Conservation (phyloP, 2,797 vertebrate genomes). For the Rhadinocentrus ornatus region DNA sequence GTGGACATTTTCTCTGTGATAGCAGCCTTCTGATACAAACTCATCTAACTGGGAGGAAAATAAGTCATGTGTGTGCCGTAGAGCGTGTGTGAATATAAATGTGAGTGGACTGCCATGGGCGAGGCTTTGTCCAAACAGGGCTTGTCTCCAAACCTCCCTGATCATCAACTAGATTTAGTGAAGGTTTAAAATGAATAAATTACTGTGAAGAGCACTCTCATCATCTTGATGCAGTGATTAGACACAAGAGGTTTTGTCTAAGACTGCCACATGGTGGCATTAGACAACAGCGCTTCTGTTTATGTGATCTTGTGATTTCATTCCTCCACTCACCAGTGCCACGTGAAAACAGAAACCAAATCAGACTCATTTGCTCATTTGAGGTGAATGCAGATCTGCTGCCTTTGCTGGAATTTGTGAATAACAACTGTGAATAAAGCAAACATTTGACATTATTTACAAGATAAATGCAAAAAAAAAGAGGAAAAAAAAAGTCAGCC, state of each 20-base stretch:
- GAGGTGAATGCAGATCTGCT: slow-evolving; percentile 14
- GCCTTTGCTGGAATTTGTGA: slow-evolving; percentile 2
- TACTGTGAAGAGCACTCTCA: background rate
- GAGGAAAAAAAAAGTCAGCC: background rate
- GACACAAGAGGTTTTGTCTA: background rate
- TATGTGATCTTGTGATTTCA: slow-evolving; percentile 24
- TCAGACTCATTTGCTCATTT: slow-evolving; percentile 20
- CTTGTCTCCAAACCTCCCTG: background rate
- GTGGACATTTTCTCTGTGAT: background rate
- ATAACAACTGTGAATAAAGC: background rate
- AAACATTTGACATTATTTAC: background rate
- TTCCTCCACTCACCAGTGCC: slow-evolving; percentile 34
- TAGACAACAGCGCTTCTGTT: slow-evolving; percentile 57
- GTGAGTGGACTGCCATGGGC: slow-evolving; percentile 8
- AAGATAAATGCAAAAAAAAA: no score
- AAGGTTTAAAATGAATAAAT: slow-evolving; percentile 16
- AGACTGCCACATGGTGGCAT: slow-evolving; percentile 72
- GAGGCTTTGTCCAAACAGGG: slow-evolving; percentile 1
- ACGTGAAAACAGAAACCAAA: slow-evolving; percentile 37
- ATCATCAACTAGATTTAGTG: slow-evolving; percentile 5
- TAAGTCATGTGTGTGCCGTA: background rate
- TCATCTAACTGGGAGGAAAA: slow-evolving; percentile 14
- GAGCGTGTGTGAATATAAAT: slow-evolving; percentile 2
- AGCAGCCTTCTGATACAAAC: background rate
- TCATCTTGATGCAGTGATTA: background rate